These are phyloP conservation scores for Scylla paramamosain DNA, from an alignment of 1,140 invertebrate species.

Conservation along the genomic window DNA sequence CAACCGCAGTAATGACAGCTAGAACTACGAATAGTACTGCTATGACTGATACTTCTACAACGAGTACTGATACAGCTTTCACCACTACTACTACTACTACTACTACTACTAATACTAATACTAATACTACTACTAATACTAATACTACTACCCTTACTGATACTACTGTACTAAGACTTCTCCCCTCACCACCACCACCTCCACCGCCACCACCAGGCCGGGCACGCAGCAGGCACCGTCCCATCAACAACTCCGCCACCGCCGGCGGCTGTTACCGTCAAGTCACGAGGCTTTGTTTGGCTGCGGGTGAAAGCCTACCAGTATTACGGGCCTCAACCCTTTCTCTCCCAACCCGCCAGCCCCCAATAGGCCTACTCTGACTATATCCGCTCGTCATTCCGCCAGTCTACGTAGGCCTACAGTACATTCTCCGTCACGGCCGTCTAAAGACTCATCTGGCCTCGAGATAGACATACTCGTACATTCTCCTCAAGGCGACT, in stretches of 20 bases:
- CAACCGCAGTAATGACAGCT: not conserved
- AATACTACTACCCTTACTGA: not conserved
- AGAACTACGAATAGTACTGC: not conserved
- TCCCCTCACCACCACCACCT: not conserved
- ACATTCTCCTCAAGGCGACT: not conserved
- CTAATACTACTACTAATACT: not conserved
- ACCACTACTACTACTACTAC: not conserved
- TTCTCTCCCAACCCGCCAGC: not conserved
- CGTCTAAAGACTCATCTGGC: constrained; percentile 8
- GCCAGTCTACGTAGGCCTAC: constrained; percentile 38
- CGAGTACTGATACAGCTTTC: not conserved
- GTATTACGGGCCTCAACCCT: constrained; percentile 55
- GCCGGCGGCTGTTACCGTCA: not conserved
- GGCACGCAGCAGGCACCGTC: not conserved
- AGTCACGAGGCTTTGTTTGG: constrained; percentile 45
- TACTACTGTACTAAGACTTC: not conserved
- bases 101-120: not conserved
- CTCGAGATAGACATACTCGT: not conserved
- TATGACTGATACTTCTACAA: not conserved
- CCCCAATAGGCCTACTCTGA: constrained; percentile 44
- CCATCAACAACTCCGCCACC: not conserved
- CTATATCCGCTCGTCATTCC: constrained; percentile 48
- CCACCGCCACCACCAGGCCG: not conserved
- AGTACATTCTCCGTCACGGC: constrained; percentile 1
- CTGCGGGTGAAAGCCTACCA: constrained; percentile 41